These are phyloP conservation scores for Callorhinus ursinus DNA, from an alignment of 2,113 vertebrate genomes.

Conservation along the genomic window DNA sequence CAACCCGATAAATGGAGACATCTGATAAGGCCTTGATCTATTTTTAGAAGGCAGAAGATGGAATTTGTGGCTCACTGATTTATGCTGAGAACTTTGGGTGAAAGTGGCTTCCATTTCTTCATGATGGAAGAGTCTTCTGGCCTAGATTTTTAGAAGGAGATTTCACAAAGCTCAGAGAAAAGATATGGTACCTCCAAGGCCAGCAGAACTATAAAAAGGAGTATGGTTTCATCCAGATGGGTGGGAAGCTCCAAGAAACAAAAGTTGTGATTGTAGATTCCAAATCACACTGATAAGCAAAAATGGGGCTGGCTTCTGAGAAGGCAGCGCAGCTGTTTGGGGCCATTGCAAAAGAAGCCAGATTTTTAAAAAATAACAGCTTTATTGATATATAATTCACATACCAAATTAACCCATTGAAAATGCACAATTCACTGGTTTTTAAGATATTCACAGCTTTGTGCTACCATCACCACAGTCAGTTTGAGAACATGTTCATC, in stretches of 20 bases:
- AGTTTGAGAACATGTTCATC: not conserved
- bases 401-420: not conserved
- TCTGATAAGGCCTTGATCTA: not conserved
- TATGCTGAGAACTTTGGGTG: not conserved
- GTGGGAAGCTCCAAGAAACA: not conserved
- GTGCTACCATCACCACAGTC: not conserved
- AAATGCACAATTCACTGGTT: not conserved
- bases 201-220: slow-evolving; percentile 5
- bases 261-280: slow-evolving; percentile 8
- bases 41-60: slow-evolving; percentile 44
- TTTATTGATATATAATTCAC: not conserved
- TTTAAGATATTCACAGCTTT: not conserved
- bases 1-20: not conserved
- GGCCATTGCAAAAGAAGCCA: not conserved
- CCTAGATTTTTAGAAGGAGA: slow-evolving; percentile 22
- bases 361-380: not conserved
- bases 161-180: not conserved
- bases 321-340: not conserved
- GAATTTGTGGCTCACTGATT: not conserved
- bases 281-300: not conserved
- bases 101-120: not conserved
- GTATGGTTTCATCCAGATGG: not conserved
- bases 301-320: not conserved
- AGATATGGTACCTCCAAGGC: not conserved
- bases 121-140: not conserved